These are phyloP conservation scores for Tipula lateralis DNA, from an alignment of 2,888 invertebrate species.

Conservation along the genomic window DNA sequence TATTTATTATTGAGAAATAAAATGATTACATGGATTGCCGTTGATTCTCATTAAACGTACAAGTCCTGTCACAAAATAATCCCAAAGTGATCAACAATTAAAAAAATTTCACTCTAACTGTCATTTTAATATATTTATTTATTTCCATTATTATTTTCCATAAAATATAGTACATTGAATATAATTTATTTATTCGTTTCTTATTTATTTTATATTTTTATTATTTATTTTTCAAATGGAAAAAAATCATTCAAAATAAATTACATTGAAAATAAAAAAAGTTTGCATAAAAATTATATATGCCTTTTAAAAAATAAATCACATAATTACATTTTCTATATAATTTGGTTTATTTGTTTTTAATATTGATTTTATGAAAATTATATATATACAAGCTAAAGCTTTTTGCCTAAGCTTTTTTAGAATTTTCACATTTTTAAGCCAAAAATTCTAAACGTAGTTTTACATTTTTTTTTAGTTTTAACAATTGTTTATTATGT, in stretches of 20 bases:
- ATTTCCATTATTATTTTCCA: slow-evolving; percentile 3
- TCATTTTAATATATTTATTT: neutral
- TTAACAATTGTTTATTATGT: neutral
- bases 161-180: neutral
- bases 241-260: slow-evolving; percentile 3
- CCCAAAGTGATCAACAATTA: neutral
- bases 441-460: slow-evolving; percentile 5
- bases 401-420: slow-evolving; percentile 30
- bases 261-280: neutral
- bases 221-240: neutral
- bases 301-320: slow-evolving; percentile 12
- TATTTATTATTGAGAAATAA: too few relatives aligned
- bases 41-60: too few relatives aligned
- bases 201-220: neutral
- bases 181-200: neutral
- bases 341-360: neutral
- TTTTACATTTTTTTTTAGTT: neutral
- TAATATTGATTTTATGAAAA: neutral
- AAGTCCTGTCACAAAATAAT: too few relatives aligned
- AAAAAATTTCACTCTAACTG: neutral
- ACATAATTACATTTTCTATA: neutral
- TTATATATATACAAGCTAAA: slow-evolving; percentile 26
- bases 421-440: neutral
- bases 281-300: neutral
- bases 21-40: too few relatives aligned